Evolutionary conservation across 2,797 vertebrate genomes (phyloP), one percentile per base, ranked within the genome.

Genomic region (Coccyzus lansbergi): DNA sequence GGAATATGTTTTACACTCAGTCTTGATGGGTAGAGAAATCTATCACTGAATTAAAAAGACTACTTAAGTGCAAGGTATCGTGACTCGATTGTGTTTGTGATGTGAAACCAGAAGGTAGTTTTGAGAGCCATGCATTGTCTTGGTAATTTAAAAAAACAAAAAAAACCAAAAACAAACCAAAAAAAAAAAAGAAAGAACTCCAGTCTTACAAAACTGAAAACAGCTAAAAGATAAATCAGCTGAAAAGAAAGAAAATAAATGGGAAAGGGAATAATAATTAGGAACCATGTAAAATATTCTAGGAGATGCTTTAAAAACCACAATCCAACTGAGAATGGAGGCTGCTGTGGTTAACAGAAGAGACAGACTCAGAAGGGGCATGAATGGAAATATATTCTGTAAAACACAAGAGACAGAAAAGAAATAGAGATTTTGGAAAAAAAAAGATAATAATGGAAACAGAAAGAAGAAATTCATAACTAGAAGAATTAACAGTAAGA

Each of bases 211-310:
- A 94, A 86, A 38, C 53, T 78, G 53, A 86, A 81, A 85, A 55
- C 19, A 74, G 58, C 81, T 89, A 80, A 81, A 93, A 87, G 53
- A 17, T 68, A 80, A 94, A 89, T 90, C 46, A 77, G 11, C 15
- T 78, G 42, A 71, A 91, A 80, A 88, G 11, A 79, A 82, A 93
- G 60, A 80, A 96, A 94, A 93, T 48, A 88, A 95, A 83, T 60
- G 84, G 36, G 67, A 91, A 93, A 78, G 10, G 24, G 25, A 87
- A 68, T 89, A 87, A 78, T 84, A 92, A 93, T 85, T 71, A 92
- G 62, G 22, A 92, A 89, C 34, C 94, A 28, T n/a, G 78, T 92
- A 85, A 87, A 87, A 72, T 31, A 63, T 94, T 91, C 51, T 81
- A 87, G 58, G 52, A 85, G 16, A 88, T 78, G 65, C 53, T 92